These are phyloP conservation scores for Stigmatopora argus DNA, from an alignment of 2,113 vertebrate species.

Conservation along the genomic window DNA sequence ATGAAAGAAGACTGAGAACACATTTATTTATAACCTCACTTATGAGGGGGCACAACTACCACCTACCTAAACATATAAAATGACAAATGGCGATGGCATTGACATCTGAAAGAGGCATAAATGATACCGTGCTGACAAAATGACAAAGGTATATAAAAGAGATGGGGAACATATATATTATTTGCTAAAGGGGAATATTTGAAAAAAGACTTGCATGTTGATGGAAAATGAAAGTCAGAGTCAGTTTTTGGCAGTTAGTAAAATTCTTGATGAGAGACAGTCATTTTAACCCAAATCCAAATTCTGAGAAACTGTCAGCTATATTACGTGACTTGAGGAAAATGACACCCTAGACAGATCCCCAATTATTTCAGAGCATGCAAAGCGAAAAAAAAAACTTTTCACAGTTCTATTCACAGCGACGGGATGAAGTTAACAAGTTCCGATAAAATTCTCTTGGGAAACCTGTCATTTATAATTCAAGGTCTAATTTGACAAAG, in stretches of 20 bases:
- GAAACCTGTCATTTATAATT: no score
- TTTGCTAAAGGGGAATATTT: neutral
- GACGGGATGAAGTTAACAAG: no score
- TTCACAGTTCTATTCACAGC: no score
- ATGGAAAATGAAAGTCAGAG: neutral
- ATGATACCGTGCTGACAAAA: slow-evolving; percentile 15
- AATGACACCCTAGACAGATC: no score
- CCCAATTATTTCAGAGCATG: no score
- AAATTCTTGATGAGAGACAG: neutral
- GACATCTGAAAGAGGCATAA: slow-evolving; percentile 20
- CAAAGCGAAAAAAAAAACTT: no score
- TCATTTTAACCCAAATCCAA: no score
- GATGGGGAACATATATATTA: neutral
- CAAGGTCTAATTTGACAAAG: no score
- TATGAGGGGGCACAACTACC: slow-evolving; percentile 4
- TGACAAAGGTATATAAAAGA: slow-evolving; percentile 21
- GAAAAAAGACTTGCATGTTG: neutral
- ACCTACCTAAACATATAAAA: neutral
- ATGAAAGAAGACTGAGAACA: neutral
- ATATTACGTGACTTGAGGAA: no score
- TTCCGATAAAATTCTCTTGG: no score
- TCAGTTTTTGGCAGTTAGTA: neutral
- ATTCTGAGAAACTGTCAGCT: no score
- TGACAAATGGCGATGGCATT: neutral
- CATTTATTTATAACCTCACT: slow-evolving; percentile 28